phyloP scores from a whole-genome alignment of 2,888 invertebrate species.

The Athalia circularis region DNA sequence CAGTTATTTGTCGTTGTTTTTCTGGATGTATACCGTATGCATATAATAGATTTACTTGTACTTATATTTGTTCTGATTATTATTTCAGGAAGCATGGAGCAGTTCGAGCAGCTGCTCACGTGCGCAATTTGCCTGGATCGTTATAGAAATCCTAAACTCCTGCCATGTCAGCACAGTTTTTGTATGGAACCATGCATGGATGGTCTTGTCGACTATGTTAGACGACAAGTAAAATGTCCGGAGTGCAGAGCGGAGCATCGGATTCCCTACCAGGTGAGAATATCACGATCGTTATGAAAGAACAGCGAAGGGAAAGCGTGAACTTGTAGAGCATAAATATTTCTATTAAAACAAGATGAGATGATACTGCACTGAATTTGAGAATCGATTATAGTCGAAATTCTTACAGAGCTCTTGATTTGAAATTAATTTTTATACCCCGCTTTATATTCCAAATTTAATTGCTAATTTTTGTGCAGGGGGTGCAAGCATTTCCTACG shows the following conservation, averaged over 20 bases:
- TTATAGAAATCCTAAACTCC: constrained; percentile 96
- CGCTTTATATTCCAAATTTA: too few species aligned
- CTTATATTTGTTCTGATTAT: background rate
- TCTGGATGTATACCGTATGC: background rate
- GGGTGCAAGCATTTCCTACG: constrained; percentile 90
- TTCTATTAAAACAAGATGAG: too few species aligned
- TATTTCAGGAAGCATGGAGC: constrained; percentile 84
- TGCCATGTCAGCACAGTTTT: constrained; percentile 99
- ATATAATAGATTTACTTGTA: background rate
- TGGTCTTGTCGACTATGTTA: constrained; percentile 95
- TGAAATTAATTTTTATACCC: too few species aligned
- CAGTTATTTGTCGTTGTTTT: background rate
- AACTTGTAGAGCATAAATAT: too few species aligned
- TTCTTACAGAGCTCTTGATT: too few species aligned
- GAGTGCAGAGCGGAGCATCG: constrained; percentile 98
- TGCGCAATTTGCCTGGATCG: constrained; percentile 99
- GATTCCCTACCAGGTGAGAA: constrained; percentile 92
- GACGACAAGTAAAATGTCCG: constrained; percentile 97
- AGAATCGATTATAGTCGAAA: too few species aligned
- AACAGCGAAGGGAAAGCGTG: constrained; percentile 20
- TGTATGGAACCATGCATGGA: constrained; percentile 99
- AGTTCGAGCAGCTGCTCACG: constrained; percentile 97
- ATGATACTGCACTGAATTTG: too few species aligned
- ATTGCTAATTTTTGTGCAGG: constrained; percentile 67
- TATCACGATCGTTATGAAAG: background rate